phyloP scores from a whole-genome alignment of 2,888 invertebrate species.

The Apotomis turbidana region DNA sequence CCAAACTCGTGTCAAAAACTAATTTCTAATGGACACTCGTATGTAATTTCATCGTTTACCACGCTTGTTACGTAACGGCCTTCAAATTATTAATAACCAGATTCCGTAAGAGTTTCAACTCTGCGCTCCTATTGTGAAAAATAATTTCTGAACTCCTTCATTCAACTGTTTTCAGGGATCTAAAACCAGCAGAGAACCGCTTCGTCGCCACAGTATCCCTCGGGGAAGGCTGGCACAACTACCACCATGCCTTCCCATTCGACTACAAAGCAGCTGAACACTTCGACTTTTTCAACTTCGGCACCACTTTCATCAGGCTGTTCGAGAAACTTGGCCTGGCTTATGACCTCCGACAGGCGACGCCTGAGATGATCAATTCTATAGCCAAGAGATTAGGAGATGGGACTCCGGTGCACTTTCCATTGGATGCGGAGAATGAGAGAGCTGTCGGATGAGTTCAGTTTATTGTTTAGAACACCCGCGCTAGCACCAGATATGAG shows the following conservation, averaged over 20 bases:
- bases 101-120: no score
- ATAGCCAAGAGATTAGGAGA: conserved; percentile 74
- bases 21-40: no score
- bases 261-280: conserved; percentile 85
- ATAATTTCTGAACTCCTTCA: no score
- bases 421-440: conserved; percentile 49
- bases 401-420: conserved; percentile 71
- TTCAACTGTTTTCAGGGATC: conserved; percentile 66
- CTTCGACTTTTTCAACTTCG: conserved; percentile 74
- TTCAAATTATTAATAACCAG: no score
- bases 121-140: no score
- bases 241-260: conserved; percentile 90
- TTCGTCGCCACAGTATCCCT: conserved; percentile 84
- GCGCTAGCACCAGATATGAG: no score
- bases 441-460: conserved; percentile 48
- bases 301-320: conserved; percentile 66
- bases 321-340: conserved; percentile 76
- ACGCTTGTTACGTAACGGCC: no score
- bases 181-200: conserved; percentile 86
- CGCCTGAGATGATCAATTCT: conserved; percentile 73
- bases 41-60: no score
- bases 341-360: conserved; percentile 72
- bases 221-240: conserved; percentile 91
- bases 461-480: background rate
- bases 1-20: no score